phyloP scores from a whole-genome alignment of 23 tunicate species.

The Styela plicata region DNA sequence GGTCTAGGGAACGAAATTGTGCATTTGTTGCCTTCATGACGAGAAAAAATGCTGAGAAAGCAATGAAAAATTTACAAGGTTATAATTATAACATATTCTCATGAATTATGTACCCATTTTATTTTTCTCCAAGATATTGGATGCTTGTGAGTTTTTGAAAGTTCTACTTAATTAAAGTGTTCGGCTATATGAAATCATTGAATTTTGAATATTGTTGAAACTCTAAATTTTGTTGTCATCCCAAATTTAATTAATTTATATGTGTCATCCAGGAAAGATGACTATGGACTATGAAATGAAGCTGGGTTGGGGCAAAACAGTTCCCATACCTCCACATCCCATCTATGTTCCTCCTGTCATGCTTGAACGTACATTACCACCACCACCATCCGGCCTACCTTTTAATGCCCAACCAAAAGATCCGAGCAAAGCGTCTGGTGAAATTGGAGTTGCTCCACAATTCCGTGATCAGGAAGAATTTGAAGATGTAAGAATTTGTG shows the following conservation, averaged over 20 bases:
- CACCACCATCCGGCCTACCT: constrained; percentile 90
- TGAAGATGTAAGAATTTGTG: constrained; percentile 57
- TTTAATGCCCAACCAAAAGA: constrained; percentile 89
- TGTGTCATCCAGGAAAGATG: constrained; percentile 20
- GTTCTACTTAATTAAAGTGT: no score
- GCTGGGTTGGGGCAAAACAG: constrained; percentile 94
- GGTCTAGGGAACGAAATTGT: constrained; percentile 79
- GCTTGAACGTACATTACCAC: constrained; percentile 82
- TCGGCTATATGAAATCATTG: no score
- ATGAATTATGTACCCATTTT: no score
- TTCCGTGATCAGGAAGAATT: constrained; percentile 77
- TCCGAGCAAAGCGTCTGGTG: constrained; percentile 59
- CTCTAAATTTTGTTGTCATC: no score
- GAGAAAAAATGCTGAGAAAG: constrained; percentile 90
- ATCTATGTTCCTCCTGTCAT: constrained; percentile 88
- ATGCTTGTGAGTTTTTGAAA: no score
- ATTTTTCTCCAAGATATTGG: no score
- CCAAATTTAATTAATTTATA: no score
- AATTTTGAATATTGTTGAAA: no score
- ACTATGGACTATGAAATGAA: constrained; percentile 87
- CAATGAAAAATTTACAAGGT: constrained; percentile 90
- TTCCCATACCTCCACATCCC: constrained; percentile 92
- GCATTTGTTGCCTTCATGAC: constrained; percentile 99
- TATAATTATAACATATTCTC: no score
- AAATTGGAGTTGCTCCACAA: constrained; percentile 66